Conservation (phyloP, 2,888 invertebrate genomes). For the Caenorhabditis virilis region DNA sequence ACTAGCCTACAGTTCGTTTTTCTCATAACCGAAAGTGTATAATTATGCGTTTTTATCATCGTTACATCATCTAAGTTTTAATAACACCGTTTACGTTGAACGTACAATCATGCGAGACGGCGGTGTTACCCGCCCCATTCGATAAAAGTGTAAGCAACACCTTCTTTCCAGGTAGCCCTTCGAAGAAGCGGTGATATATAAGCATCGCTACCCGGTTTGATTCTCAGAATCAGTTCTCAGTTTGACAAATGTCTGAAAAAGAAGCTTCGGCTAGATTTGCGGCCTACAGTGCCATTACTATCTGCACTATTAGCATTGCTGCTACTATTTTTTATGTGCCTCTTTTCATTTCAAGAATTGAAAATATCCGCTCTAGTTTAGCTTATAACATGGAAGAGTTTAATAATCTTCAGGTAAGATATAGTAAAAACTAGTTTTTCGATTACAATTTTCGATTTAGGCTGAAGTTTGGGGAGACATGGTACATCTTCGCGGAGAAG, state of each 20-base stretch:
- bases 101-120: too few species aligned
- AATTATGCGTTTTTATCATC: too few species aligned
- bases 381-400: slow-evolving; percentile 49
- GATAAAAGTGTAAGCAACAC: too few species aligned
- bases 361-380: slow-evolving; percentile 35
- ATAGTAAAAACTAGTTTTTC: neutral
- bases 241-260: slow-evolving; percentile 21
- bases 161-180: too few species aligned
- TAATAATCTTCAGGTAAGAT: slow-evolving; percentile 45
- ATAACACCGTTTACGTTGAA: too few species aligned
- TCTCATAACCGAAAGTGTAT: too few species aligned
- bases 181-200: too few species aligned
- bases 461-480: slow-evolving; percentile 51
- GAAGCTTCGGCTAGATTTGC: slow-evolving; percentile 30
- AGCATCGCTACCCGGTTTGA: too few species aligned
- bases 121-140: too few species aligned
- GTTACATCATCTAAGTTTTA: too few species aligned
- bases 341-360: slow-evolving; percentile 37
- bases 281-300: slow-evolving; percentile 41
- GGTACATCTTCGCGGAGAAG: slow-evolving; percentile 31
- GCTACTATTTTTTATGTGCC: slow-evolving; percentile 43
- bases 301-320: slow-evolving; percentile 45
- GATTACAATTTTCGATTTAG: too few species aligned
- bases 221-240: slow-evolving; percentile 2
- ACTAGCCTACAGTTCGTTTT: too few species aligned